These are phyloP conservation scores for Luffia ferchaultella DNA, from an alignment of 2,888 invertebrate genomes.

Conservation along the genomic window DNA sequence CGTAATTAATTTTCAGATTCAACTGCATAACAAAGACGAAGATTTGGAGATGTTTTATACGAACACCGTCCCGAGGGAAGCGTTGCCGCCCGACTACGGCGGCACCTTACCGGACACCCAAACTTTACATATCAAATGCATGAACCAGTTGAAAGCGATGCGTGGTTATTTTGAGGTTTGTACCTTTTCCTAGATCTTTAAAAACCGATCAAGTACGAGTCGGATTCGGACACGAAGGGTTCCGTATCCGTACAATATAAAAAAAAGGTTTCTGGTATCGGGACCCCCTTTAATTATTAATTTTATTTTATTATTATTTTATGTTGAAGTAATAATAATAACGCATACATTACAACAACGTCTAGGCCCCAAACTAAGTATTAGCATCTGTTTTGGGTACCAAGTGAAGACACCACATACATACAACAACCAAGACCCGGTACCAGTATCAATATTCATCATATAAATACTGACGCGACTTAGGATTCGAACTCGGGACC, in stretches of 20 bases:
- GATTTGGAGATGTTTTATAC: slow-evolving; percentile 64
- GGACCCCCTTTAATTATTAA: not conserved
- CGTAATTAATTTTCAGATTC: slow-evolving; percentile 48
- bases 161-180: not conserved
- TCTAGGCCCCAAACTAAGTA: too few species aligned
- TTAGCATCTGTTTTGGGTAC: too few species aligned
- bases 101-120: slow-evolving; percentile 64
- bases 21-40: slow-evolving; percentile 65
- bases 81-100: slow-evolving; percentile 69
- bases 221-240: not conserved
- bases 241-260: not conserved
- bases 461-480: too few species aligned
- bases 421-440: too few species aligned
- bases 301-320: not conserved
- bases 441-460: too few species aligned
- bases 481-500: too few species aligned
- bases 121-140: slow-evolving; percentile 45
- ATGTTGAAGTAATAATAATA: not conserved
- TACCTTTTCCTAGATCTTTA: not conserved
- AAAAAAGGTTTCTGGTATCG: not conserved
- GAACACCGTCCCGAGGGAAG: slow-evolving; percentile 60
- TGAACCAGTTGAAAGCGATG: slow-evolving; percentile 27
- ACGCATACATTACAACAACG: not conserved
- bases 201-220: too few species aligned
- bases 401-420: too few species aligned